phyloP scores from a whole-genome alignment of 2,113 vertebrate genomes.

The Ornithorhynchus anatinus region DNA sequence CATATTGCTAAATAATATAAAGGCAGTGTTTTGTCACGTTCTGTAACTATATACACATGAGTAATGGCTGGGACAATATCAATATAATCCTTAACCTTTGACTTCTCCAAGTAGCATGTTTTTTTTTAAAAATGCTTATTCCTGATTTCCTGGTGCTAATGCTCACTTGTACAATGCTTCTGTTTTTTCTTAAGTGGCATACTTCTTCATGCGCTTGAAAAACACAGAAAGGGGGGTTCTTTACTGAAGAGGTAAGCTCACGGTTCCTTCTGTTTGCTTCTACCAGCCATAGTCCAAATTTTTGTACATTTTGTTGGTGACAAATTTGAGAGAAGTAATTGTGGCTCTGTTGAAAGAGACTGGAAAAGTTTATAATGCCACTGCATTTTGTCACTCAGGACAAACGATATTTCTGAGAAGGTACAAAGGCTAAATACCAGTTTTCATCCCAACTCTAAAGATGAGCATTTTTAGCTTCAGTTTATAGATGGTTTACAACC shows the following conservation, averaged over 20 bases:
- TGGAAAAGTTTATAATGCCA: constrained; percentile 57
- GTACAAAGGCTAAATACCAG: constrained; percentile 74
- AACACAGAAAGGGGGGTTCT: constrained; percentile 53
- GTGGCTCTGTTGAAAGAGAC: constrained; percentile 67
- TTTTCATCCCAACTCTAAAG: constrained; percentile 77
- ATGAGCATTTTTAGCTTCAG: constrained; percentile 68
- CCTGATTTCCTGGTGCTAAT: constrained; percentile 44
- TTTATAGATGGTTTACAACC: constrained; percentile 74
- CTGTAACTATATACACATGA: constrained; percentile 85
- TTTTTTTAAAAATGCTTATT: constrained; percentile 33
- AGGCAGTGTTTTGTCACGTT: constrained; percentile 92
- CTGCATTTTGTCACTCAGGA: constrained; percentile 55
- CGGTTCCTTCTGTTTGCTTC: constrained; percentile 49
- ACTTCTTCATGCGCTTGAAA: constrained; percentile 21
- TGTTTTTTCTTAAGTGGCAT: background rate
- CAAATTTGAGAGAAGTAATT: constrained; percentile 61
- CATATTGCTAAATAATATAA: constrained; percentile 99
- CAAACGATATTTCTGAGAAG: constrained; percentile 69
- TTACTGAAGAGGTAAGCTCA: constrained; percentile 37
- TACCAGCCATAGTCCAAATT: constrained; percentile 24
- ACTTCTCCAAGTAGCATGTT: constrained; percentile 66
- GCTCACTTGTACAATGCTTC: constrained; percentile 33
- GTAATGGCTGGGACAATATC: constrained; percentile 75
- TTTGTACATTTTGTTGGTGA: constrained; percentile 52
- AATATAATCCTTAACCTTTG: constrained; percentile 71